Base-by-base conservation (phyloP, 2,113 vertebrate genomes). In the Galemys pyrenaicus region DNA sequence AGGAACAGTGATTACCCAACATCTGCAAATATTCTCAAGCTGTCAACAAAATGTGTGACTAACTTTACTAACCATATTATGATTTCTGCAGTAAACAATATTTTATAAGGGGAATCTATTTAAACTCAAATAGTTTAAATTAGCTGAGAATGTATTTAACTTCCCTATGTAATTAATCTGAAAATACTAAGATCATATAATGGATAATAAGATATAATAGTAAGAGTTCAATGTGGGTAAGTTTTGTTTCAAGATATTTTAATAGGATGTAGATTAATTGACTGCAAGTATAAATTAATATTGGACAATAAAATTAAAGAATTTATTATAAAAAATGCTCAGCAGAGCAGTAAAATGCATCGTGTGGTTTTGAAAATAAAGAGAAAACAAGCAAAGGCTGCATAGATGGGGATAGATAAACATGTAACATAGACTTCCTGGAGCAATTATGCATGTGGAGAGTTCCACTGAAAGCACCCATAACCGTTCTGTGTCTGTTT, bases 31-130 rank as follows among this genome's bases (percentile, higher is more conserved):
- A 30, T 75, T 83, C 70, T 94, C 83, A 96, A 96, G 73, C 94
- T 98, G 92, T 97, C 89, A 98, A 97, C 96, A 82, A 97, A 92
- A 96, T 98, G 88, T 95, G 87, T 92, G 84, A 71, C 95, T 94
- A 80, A 58, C 41, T 96, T 39, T 60, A 92, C 19, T 95, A 49
- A 77, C 92, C 1, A 91, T 91, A 95, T 97, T 97, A 94, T 95
- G 54, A 75, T 97, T 97, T 95, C 58, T 96, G 26, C 41, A 95
- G 32, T 68, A 98, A 97, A 94, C 83, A 92, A 92, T 49, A 84
- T 81, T 96, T 97, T 91, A 82, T 97, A 67, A 95, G 94, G 67
- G 12, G 19, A n/a, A 96, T 92, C 56, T 78, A 91, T 92, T 98
- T 77, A 95, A 68, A 89, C 58, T 92, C 44, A 84, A n/a, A 4